Conservation (phyloP, 2,113 vertebrate genomes). For the Pagrus major region DNA sequence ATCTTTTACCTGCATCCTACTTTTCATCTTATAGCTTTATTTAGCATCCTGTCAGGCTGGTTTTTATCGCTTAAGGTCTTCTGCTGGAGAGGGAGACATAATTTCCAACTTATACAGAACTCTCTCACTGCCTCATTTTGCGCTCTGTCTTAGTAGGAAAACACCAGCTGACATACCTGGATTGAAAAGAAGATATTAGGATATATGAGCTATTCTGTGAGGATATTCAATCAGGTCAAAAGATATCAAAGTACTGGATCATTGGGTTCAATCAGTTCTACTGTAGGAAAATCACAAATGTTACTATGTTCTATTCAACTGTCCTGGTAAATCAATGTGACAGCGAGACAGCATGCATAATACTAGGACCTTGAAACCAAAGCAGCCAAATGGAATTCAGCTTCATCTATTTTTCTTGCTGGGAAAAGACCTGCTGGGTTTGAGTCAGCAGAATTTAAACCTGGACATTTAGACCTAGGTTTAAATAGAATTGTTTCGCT, state of each 20-base stretch:
- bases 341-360: too few species aligned
- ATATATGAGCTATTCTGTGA: too few species aligned
- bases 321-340: too few species aligned
- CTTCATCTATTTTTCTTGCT: too few species aligned
- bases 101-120: neutral
- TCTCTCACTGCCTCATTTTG: neutral
- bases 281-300: too few species aligned
- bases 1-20: neutral
- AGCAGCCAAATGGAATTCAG: too few species aligned
- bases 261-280: neutral
- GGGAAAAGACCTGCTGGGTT: too few species aligned
- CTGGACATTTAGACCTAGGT: too few species aligned
- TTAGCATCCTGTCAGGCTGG: constrained; percentile 16
- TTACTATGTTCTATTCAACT: too few species aligned
- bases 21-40: neutral
- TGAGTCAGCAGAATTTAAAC: too few species aligned
- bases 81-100: neutral
- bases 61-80: neutral
- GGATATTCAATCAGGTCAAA: neutral
- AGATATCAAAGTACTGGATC: neutral
- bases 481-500: too few species aligned
- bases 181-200: neutral
- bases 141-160: neutral
- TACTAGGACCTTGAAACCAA: too few species aligned
- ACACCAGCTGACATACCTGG: neutral